Evolutionary conservation across 2,797 vertebrate species (phyloP).

Genomic region (Gastrophryne carolinensis): DNA sequence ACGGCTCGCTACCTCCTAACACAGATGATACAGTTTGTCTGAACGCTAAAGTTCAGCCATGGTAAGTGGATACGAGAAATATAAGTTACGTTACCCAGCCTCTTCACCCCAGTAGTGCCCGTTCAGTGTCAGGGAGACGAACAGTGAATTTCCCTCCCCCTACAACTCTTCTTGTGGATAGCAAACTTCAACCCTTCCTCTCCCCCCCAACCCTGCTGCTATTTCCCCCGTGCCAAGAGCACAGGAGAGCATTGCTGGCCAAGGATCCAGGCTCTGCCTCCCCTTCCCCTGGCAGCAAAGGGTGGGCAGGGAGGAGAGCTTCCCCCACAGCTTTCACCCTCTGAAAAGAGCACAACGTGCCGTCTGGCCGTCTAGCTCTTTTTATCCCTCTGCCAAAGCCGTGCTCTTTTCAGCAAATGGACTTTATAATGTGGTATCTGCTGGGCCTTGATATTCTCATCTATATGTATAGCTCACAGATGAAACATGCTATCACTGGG

Average conservation of each 20-base stretch:
- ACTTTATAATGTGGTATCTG: no score
- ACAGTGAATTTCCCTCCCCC: slow-evolving; percentile 43
- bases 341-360: slow-evolving; percentile 45
- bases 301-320: slow-evolving; percentile 43
- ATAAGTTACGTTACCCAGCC: slow-evolving; percentile 48
- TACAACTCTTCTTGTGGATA: slow-evolving; percentile 43
- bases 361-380: slow-evolving; percentile 49
- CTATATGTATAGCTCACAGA: no score
- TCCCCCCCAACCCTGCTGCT: slow-evolving; percentile 41
- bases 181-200: slow-evolving; percentile 37
- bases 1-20: background rate
- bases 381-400: slow-evolving; percentile 31
- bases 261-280: slow-evolving; percentile 47
- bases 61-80: slow-evolving; percentile 31
- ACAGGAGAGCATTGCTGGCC: slow-evolving; percentile 46
- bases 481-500: no score
- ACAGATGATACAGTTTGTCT: slow-evolving; percentile 10
- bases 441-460: background rate
- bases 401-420: background rate
- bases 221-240: slow-evolving; percentile 47
- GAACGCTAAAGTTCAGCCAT: background rate
- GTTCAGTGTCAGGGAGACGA: slow-evolving; percentile 39
- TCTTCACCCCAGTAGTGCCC: slow-evolving; percentile 48
- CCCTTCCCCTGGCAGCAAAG: slow-evolving; percentile 44
- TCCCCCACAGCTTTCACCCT: slow-evolving; percentile 26